Evolutionary conservation across 2,113 vertebrate genomes (phyloP).

Genomic region (Morone saxatilis): DNA sequence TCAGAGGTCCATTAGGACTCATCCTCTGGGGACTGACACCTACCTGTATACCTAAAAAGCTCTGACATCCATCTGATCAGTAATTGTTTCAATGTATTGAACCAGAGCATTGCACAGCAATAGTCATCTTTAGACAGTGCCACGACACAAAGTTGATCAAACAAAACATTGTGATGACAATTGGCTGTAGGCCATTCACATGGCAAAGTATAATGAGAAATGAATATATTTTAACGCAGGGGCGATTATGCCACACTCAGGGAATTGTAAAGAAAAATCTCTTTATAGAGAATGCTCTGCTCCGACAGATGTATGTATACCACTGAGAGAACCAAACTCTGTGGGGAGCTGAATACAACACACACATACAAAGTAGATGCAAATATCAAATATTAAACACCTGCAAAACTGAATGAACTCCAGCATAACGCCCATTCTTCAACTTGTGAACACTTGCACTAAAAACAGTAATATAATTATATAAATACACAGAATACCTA

Average conservation of each 20-base stretch:
- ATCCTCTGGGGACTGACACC: neutral
- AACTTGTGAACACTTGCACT: neutral
- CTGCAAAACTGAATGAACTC: too few species aligned
- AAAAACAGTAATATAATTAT: too few species aligned
- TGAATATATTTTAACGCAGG: neutral
- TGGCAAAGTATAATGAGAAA: neutral
- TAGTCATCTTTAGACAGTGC: neutral
- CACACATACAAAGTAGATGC: neutral
- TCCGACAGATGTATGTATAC: neutral
- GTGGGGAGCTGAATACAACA: neutral
- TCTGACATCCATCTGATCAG: neutral
- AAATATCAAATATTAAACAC: too few species aligned
- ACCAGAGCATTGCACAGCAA: neutral
- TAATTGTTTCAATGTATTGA: neutral
- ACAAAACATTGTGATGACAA: neutral
- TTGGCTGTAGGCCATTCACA: neutral
- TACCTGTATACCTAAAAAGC: neutral
- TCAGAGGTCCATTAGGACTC: neutral
- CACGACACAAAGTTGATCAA: neutral
- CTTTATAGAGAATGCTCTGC: neutral
- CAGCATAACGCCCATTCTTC: neutral
- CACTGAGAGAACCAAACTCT: neutral
- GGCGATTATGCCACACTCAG: too few species aligned
- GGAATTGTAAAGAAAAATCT: neutral
- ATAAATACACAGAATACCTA: neutral